Conservation (phyloP, 2,797 vertebrate genomes). For the Hybognathus amarus region DNA sequence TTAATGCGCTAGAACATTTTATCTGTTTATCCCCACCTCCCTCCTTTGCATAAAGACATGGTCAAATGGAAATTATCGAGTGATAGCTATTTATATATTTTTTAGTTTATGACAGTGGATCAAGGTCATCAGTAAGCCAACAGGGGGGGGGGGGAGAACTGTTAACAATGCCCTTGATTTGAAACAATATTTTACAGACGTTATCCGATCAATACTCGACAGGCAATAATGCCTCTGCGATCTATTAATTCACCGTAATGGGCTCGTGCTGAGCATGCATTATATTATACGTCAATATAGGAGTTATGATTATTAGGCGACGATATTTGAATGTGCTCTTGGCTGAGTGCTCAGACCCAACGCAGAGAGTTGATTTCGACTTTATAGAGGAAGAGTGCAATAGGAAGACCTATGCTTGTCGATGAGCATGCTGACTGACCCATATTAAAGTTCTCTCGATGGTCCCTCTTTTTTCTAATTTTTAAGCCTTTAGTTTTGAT, state of each 20-base stretch:
- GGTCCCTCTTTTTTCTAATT: not conserved
- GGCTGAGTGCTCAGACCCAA: constrained; percentile 69
- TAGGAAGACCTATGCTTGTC: constrained; percentile 36
- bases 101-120: constrained; percentile 81
- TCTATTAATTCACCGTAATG: constrained; percentile 94
- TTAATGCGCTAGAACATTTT: constrained; percentile 65
- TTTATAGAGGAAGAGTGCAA: constrained; percentile 27
- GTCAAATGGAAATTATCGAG: constrained; percentile 77
- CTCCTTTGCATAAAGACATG: constrained; percentile 77
- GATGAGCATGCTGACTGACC: constrained; percentile 42
- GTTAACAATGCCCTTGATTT: constrained; percentile 88
- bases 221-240: constrained; percentile 88
- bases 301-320: constrained; percentile 79
- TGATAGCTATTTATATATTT: constrained; percentile 71
- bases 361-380: constrained; percentile 37
- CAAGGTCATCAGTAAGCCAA: constrained; percentile 85
- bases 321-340: constrained; percentile 80
- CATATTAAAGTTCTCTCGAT: constrained; percentile 34
- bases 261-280: constrained; percentile 83
- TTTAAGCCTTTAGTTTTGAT: constrained; percentile 8
- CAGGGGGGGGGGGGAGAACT: constrained; percentile 59
- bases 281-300: constrained; percentile 82
- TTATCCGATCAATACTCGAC: constrained; percentile 87
- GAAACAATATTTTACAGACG: constrained; percentile 90
- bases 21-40: constrained; percentile 65